Evolutionary conservation across 2,113 vertebrate genomes (phyloP).

Genomic region (Eurystomus gularis): DNA sequence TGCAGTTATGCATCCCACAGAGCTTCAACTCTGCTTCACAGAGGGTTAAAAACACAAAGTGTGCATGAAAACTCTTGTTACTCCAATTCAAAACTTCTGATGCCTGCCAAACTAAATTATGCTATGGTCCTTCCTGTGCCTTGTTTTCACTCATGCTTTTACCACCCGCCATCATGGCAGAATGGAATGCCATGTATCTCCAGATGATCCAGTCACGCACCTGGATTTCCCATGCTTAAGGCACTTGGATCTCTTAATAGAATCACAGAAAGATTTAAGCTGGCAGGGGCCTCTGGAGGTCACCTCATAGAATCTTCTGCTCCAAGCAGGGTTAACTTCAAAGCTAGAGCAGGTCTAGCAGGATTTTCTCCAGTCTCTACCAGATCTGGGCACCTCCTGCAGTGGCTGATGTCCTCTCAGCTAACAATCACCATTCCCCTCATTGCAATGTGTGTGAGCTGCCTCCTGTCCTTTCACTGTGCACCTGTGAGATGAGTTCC

Average conservation of each 20-base stretch:
- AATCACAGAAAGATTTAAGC: background rate
- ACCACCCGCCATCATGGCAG: background rate
- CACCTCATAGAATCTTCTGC: background rate
- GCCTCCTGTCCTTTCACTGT: background rate
- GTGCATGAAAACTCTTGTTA: background rate
- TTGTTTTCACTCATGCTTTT: background rate
- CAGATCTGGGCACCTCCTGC: background rate
- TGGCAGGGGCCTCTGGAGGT: background rate
- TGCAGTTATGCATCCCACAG: background rate
- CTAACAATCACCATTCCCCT: background rate
- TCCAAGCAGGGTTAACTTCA: background rate
- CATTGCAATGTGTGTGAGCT: background rate
- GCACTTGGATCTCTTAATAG: background rate
- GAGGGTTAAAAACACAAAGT: background rate
- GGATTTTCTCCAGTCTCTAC: background rate
- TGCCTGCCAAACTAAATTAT: background rate
- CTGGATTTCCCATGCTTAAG: background rate
- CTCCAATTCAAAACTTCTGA: background rate
- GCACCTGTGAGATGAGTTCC: background rate
- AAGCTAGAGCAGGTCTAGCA: background rate
- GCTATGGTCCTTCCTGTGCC: background rate
- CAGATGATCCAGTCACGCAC: background rate
- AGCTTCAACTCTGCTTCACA: background rate
- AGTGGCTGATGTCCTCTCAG: background rate
- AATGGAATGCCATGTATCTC: background rate